Conservation (phyloP, 2,888 invertebrate species). For the Mantis religiosa region DNA sequence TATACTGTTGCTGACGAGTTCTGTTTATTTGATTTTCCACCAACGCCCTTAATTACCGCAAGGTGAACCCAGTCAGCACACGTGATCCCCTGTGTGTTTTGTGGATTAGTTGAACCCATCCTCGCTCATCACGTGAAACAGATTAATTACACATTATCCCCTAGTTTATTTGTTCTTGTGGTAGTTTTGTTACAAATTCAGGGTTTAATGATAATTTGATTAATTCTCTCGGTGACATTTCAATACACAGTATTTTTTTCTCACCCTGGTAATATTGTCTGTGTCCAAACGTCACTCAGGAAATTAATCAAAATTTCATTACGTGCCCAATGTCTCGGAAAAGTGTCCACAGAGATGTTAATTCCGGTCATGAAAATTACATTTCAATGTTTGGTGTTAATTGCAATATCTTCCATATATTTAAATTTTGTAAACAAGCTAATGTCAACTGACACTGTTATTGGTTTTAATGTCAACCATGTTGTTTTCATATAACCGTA, state of each 20-base stretch:
- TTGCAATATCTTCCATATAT: background rate
- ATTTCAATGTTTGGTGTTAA: background rate
- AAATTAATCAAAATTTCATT: background rate
- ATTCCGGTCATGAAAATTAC: background rate
- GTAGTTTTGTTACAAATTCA: background rate
- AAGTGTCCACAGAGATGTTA: background rate
- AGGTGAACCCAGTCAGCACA: background rate
- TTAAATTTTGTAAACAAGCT: background rate
- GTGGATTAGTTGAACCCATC: background rate
- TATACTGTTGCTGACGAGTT: background rate
- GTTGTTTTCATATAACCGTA: background rate
- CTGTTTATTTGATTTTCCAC: background rate
- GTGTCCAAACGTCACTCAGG: background rate
- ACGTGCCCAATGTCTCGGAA: background rate
- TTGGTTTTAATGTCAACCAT: background rate
- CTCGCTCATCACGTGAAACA: background rate
- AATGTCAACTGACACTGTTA: background rate
- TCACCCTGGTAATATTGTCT: background rate
- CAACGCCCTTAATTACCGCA: background rate
- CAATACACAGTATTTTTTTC: background rate
- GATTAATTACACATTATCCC: background rate
- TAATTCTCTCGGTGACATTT: background rate
- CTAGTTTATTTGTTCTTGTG: background rate
- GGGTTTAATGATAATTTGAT: background rate
- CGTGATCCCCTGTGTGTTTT: background rate